Conservation (phyloP, 2,797 vertebrate genomes). For the Tenualosa ilisha region DNA sequence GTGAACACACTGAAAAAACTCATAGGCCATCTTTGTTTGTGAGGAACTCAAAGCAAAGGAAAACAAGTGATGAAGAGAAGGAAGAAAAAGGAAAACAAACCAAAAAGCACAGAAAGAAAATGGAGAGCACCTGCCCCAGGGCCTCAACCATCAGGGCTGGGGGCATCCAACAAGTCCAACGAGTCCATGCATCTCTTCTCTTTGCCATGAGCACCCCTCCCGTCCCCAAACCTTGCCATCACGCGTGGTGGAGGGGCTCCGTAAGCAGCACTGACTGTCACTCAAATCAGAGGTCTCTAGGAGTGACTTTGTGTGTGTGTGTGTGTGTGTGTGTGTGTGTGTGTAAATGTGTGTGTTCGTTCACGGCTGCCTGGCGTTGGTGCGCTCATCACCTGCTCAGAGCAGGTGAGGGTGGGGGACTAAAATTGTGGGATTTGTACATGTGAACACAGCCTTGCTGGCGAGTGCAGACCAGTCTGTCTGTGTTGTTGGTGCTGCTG, state of each 20-base stretch:
- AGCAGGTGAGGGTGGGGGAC: conserved; percentile 27
- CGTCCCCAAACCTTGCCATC: background rate
- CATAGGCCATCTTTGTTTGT: conserved; percentile 81
- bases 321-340: conserved; percentile 71
- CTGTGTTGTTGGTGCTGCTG: background rate
- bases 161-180: background rate
- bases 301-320: conserved; percentile 74
- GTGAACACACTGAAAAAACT: conserved; percentile 78
- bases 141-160: background rate
- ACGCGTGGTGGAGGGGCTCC: background rate
- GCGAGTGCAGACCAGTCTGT: conserved; percentile 9
- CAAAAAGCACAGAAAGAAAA: conserved; percentile 61
- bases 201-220: background rate
- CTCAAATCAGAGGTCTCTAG: background rate
- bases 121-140: background rate
- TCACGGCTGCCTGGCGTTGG: conserved; percentile 73
- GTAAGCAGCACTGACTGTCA: background rate
- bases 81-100: conserved; percentile 43
- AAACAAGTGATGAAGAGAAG: conserved; percentile 35
- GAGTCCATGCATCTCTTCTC: background rate
- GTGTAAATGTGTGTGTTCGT: conserved; percentile 79
- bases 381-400: background rate
- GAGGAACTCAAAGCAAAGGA: conserved; percentile 52
- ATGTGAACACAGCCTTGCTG: background rate
- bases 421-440: conserved; percentile 44